Conservation (phyloP, 2,797 vertebrate species). For the Lepilemur septentrionalis region DNA sequence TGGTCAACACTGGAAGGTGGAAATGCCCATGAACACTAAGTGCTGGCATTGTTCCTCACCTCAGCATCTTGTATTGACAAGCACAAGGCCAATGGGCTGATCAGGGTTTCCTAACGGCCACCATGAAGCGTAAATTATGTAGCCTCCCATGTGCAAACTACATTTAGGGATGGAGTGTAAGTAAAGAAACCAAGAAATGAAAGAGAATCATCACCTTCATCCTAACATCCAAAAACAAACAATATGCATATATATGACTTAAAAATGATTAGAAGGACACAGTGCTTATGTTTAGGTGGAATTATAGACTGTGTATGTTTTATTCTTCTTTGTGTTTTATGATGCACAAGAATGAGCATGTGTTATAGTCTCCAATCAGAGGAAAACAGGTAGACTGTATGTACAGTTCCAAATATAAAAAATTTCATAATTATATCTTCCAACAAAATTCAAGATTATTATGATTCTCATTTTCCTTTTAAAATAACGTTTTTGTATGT, state of each 20-base stretch:
- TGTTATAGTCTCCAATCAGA: neutral
- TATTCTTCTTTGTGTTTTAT: neutral
- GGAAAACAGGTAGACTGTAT: neutral
- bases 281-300: neutral
- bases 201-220: neutral
- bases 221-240: neutral
- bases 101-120: neutral
- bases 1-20: neutral
- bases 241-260: neutral
- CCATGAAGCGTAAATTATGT: neutral
- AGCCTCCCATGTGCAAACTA: neutral
- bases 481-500: neutral
- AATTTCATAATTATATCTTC: neutral
- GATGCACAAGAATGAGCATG: neutral
- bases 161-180: neutral
- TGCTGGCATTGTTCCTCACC: neutral
- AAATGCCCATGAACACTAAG: neutral
- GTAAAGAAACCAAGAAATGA: neutral
- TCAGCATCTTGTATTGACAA: neutral
- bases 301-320: neutral
- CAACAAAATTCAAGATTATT: neutral
- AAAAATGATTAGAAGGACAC: neutral
- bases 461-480: neutral
- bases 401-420: neutral
- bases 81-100: neutral